Evolutionary conservation across 2,113 vertebrate genomes (phyloP), one percentile per base, ranked within the genome.

Genomic region (Rattus rattus): DNA sequence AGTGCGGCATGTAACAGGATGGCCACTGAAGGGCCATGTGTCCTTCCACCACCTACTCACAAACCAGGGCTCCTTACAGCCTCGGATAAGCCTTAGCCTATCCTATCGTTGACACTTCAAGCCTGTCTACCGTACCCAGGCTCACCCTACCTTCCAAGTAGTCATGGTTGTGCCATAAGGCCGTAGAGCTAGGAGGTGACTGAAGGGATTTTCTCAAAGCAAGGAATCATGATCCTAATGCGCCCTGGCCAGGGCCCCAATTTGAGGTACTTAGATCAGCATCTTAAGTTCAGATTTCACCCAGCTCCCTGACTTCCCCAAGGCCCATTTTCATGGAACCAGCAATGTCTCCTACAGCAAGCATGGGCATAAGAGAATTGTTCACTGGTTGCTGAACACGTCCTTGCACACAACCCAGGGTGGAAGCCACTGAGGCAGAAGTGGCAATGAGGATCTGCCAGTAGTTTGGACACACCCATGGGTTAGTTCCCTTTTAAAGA

Each of bases 281-380:
- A 39, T 17, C 19, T 72, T 67, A 92, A 33, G 72, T 39, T 73
- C 47, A 63, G 9, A 19, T 30, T 49, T 47, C 26, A n/a, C n/a
- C 36, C 2, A 0, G 61, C 9, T 70, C 33, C 14, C 43, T 39
- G 30, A 13, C 14, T 33, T 19, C 28, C 17, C 16, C 0, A 0
- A 14, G 4, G 13, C 56, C 76, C 59, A 0, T 47, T 43, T 49
- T 5, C 43, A 14, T 0, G 5, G 52, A 30, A 28, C 59, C 19
- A 17, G 26, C 5, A 12, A 39, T 0, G 16, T 24, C 20, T 1
- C 12, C 77, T 17, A 14, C 43, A 24, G 26, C 0, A 0, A 90
- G 69, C 2, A 26, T 4, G 24, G 8, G 16, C 19, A 0, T 3
- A 7, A 28, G 22, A 7, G 72, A 22, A n/a, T 1, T 4, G 39